Evolutionary conservation across 2,888 invertebrate species (phyloP).

Genomic region (Luffia ferchaultella): DNA sequence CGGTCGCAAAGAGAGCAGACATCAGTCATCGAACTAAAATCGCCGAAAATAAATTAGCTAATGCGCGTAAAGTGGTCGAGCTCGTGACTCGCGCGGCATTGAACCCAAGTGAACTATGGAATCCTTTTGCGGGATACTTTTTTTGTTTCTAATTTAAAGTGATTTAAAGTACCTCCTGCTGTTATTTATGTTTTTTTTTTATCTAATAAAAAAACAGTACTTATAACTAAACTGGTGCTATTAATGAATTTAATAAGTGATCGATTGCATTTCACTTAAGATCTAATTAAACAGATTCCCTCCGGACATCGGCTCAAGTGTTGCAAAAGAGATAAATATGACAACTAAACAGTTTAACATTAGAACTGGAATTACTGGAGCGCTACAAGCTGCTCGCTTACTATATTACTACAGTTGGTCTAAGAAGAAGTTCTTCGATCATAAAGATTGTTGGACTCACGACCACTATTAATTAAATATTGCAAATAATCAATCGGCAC

Average conservation of each 20-base stretch:
- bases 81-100: constrained; percentile 50
- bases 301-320: no score
- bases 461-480: constrained; percentile 49
- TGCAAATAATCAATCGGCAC: constrained; percentile 49
- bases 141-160: constrained; percentile 20
- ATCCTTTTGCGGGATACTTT: background rate
- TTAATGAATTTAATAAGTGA: no score
- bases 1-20: constrained; percentile 9
- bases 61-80: constrained; percentile 47
- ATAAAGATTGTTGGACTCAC: constrained; percentile 27
- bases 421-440: constrained; percentile 3
- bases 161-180: constrained; percentile 15
- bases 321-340: no score
- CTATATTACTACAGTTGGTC: no score
- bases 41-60: constrained; percentile 49
- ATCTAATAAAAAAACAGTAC: no score
- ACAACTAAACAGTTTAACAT: no score
- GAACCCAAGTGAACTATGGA: constrained; percentile 30
- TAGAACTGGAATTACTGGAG: no score
- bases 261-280: no score
- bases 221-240: no score
- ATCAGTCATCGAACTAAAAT: constrained; percentile 41
- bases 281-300: no score
- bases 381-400: no score
- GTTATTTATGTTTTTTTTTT: no score